These are phyloP conservation scores for Tachysurus fulvidraco DNA, from an alignment of 2,113 vertebrate genomes.

Conservation along the genomic window DNA sequence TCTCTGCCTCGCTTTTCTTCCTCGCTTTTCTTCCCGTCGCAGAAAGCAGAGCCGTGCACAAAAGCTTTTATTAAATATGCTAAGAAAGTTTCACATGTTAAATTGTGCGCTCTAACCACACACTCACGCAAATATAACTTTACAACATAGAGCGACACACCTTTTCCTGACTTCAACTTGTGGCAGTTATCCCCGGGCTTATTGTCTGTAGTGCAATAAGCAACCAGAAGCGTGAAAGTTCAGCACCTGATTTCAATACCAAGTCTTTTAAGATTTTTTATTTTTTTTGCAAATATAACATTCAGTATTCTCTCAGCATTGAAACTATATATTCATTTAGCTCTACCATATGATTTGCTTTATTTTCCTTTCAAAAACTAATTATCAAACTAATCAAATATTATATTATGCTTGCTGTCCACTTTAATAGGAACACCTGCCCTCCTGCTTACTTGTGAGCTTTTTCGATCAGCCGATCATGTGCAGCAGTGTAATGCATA, in stretches of 20 bases:
- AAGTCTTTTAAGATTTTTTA: not conserved
- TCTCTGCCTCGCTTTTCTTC: slow-evolving; percentile 31
- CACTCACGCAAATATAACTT: slow-evolving; percentile 6
- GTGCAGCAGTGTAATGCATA: not conserved
- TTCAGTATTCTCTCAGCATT: not conserved
- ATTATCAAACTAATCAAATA: too few relatives aligned
- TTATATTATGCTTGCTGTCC: not conserved
- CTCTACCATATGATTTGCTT: not conserved
- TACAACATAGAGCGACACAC: slow-evolving; percentile 32
- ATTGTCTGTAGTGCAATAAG: not conserved
- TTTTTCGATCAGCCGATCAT: not conserved
- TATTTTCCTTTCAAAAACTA: not conserved
- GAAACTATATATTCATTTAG: not conserved
- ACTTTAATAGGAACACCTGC: not conserved
- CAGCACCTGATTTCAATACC: slow-evolving; percentile 15
- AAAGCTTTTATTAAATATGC: slow-evolving; percentile 22
- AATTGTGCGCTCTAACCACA: slow-evolving; percentile 26
- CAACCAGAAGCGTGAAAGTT: slow-evolving; percentile 30
- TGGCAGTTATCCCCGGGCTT: not conserved
- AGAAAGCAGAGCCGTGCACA: not conserved
- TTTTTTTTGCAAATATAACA: not conserved
- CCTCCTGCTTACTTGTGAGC: not conserved
- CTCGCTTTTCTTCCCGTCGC: not conserved
- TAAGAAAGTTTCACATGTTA: slow-evolving; percentile 16
- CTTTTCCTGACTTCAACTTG: slow-evolving; percentile 35